Percentiles rank a stretch among this genome's conserved stretches.
phyloP scores from a whole-genome alignment of 2,888 invertebrate genomes.

The Sepioteuthis lessoniana region DNA sequence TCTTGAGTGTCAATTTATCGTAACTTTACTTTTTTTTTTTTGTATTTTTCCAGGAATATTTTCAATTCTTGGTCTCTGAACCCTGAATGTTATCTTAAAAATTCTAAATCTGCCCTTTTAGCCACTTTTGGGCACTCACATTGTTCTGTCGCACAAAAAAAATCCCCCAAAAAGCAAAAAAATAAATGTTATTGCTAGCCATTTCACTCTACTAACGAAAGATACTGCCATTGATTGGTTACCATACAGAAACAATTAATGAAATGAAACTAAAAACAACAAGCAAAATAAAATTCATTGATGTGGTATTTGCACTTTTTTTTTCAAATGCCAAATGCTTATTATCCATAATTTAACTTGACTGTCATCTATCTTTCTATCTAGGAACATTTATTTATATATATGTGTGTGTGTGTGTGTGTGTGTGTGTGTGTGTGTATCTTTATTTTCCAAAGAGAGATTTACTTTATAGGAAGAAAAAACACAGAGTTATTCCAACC shows the following conservation, averaged over 20 bases:
- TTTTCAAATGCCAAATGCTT: neutral
- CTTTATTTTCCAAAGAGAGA: neutral
- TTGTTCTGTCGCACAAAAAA: neutral
- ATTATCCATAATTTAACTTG: neutral
- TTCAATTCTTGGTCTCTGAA: neutral
- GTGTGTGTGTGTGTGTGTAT: neutral
- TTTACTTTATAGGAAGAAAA: too few relatives aligned
- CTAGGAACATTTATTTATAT: neutral
- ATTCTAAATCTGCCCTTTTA: neutral
- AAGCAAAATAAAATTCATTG: neutral
- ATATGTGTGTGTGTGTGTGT: neutral
- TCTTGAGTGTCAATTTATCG: neutral
- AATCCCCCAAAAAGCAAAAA: neutral
- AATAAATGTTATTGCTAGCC: neutral
- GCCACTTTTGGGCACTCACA: neutral
- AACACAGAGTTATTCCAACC: too few relatives aligned
- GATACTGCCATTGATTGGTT: neutral
- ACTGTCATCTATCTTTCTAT: too few relatives aligned
- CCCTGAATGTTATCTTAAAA: neutral
- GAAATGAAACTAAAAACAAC: too few relatives aligned
- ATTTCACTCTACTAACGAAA: constrained; percentile 33
- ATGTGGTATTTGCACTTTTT: neutral
- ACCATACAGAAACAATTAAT: neutral
- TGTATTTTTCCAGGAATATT: neutral
- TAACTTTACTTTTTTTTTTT: neutral